phyloP scores from a whole-genome alignment of 1,140 invertebrate species.

The Archivesica marissinica region DNA sequence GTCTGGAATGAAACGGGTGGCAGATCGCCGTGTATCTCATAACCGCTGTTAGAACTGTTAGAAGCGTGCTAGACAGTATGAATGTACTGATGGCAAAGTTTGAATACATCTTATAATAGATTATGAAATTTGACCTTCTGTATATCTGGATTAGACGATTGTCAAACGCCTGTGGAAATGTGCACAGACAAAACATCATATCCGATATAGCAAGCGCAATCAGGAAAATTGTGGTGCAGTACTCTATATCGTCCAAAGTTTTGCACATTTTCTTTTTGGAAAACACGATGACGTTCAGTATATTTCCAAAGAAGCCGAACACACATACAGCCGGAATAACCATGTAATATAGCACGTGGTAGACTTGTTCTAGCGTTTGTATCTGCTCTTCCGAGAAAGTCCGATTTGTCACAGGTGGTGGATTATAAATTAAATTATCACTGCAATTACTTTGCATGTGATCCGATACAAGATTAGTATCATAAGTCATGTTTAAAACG shows the following conservation, averaged over 20 bases:
- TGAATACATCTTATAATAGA: slow-evolving; percentile 75
- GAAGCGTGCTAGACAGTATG: slow-evolving; percentile 76
- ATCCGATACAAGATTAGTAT: neutral
- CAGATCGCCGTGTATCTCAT: slow-evolving; percentile 78
- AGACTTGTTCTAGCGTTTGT: slow-evolving; percentile 43
- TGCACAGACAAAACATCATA: slow-evolving; percentile 74
- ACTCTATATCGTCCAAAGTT: slow-evolving; percentile 70
- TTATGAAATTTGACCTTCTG: slow-evolving; percentile 65
- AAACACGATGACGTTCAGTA: slow-evolving; percentile 75
- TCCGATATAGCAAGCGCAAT: slow-evolving; percentile 75
- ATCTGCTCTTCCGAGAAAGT: slow-evolving; percentile 27
- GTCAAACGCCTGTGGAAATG: slow-evolving; percentile 75
- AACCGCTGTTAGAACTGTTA: slow-evolving; percentile 76
- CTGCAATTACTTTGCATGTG: neutral
- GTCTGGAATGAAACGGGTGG: slow-evolving; percentile 75
- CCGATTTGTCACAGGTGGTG: neutral
- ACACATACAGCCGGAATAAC: slow-evolving; percentile 74
- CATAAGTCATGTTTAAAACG: neutral
- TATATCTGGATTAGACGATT: slow-evolving; percentile 48
- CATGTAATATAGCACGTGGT: slow-evolving; percentile 67
- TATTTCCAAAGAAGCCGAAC: slow-evolving; percentile 78
- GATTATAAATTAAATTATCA: neutral
- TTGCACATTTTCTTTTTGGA: slow-evolving; percentile 71
- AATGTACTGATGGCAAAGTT: slow-evolving; percentile 76
- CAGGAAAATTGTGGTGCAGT: slow-evolving; percentile 74